These are phyloP conservation scores for Polypedilum vanderplanki DNA, from an alignment of 1,140 invertebrate genomes.

Conservation along the genomic window DNA sequence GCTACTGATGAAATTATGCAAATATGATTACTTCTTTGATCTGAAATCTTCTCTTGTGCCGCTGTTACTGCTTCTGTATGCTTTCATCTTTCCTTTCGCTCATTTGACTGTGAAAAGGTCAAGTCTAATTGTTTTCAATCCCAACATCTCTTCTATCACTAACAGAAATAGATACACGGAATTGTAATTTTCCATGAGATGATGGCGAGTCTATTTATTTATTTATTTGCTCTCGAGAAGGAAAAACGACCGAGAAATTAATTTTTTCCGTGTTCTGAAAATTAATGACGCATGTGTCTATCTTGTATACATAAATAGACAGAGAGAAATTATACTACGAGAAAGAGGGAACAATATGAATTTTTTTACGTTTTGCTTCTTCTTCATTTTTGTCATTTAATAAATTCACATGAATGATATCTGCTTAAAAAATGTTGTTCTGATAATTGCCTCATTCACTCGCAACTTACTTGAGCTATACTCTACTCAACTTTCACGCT, in stretches of 20 bases:
- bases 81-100: not conserved
- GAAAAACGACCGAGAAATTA: not conserved
- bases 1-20: constrained; percentile 27
- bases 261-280: constrained; percentile 15
- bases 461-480: too few species aligned
- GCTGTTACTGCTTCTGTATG: not conserved
- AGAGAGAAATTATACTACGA: not conserved
- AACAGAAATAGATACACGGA: constrained; percentile 21
- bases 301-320: not conserved
- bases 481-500: too few species aligned
- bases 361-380: too few species aligned
- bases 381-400: too few species aligned
- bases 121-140: constrained; percentile 14
- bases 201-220: not conserved
- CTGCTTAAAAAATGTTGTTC: too few species aligned
- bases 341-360: not conserved
- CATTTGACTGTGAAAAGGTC: constrained; percentile 16
- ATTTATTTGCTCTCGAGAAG: not conserved
- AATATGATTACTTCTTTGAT: constrained; percentile 25
- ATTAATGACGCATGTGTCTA: not conserved
- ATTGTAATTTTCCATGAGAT: constrained; percentile 21
- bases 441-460: too few species aligned
- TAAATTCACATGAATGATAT: too few species aligned
- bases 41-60: not conserved
- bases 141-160: not conserved